A percentile compares a stretch with the other conserved stretches of the same genome.
These are phyloP conservation scores for Lamellibrachia luymesi DNA, from an alignment of 1,140 invertebrate species.

Conservation along the genomic window DNA sequence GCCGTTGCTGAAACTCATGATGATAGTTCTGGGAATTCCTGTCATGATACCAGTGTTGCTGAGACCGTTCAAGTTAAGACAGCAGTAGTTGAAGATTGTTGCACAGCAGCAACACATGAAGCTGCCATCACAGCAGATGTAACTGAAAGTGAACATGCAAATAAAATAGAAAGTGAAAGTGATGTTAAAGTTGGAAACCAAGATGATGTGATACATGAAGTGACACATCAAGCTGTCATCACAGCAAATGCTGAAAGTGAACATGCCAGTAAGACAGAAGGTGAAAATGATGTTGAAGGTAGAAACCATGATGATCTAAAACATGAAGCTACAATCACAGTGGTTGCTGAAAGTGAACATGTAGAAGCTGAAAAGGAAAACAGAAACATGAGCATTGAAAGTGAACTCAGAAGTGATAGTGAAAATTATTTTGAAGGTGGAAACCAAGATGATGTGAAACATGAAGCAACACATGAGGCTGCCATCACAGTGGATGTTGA, in stretches of 20 bases:
- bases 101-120: not conserved
- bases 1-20: not conserved
- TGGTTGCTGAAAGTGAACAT: not conserved
- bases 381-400: too few species aligned
- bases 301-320: not conserved
- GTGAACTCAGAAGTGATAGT: too few species aligned
- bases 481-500: not conserved
- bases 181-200: not conserved
- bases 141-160: too few species aligned
- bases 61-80: not conserved
- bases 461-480: too few species aligned
- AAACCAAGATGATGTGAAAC: too few species aligned
- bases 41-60: not conserved
- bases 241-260: not conserved
- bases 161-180: too few species aligned
- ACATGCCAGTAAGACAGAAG: not conserved
- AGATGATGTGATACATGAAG: not conserved
- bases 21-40: not conserved
- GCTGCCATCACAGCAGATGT: too few species aligned
- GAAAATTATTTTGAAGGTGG: too few species aligned
- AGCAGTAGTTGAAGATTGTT: not conserved
- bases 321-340: not conserved
- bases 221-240: not conserved
- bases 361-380: too few species aligned
- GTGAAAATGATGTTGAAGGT: not conserved